These are phyloP conservation scores for Zosterops japonicus DNA, from an alignment of 2,113 vertebrate genomes.

Conservation along the genomic window DNA sequence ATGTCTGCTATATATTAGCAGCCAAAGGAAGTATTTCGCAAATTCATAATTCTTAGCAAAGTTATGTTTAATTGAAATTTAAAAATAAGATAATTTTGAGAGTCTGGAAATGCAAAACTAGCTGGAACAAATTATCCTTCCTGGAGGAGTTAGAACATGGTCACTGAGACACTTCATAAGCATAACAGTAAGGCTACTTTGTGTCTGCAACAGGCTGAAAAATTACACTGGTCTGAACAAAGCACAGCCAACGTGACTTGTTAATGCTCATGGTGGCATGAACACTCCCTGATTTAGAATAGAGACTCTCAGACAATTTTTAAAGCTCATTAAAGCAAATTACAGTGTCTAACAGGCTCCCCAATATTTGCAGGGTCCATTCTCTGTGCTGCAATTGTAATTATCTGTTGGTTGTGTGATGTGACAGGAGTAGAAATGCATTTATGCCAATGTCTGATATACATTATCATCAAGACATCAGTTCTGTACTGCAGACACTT, in stretches of 20 bases:
- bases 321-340: not conserved
- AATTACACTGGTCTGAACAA: not conserved
- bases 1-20: not conserved
- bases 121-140: not conserved
- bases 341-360: not conserved
- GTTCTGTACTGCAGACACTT: not conserved
- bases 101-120: not conserved
- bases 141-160: not conserved
- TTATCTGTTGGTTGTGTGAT: not conserved
- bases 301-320: not conserved
- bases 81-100: not conserved
- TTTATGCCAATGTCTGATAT: not conserved
- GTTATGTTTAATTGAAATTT: not conserved
- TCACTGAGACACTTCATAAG: not conserved
- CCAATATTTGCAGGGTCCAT: not conserved
- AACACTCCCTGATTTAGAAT: not conserved
- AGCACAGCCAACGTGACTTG: fast-evolving
- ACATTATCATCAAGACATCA: not conserved
- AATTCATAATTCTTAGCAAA: not conserved
- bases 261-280: fast-evolving
- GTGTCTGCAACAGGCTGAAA: not conserved
- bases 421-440: not conserved
- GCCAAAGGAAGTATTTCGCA: not conserved
- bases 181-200: not conserved
- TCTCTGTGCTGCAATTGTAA: not conserved